phyloP scores from a whole-genome alignment of 92 coral and sea anemone species.

The Hydrozoanthus gracilis region DNA sequence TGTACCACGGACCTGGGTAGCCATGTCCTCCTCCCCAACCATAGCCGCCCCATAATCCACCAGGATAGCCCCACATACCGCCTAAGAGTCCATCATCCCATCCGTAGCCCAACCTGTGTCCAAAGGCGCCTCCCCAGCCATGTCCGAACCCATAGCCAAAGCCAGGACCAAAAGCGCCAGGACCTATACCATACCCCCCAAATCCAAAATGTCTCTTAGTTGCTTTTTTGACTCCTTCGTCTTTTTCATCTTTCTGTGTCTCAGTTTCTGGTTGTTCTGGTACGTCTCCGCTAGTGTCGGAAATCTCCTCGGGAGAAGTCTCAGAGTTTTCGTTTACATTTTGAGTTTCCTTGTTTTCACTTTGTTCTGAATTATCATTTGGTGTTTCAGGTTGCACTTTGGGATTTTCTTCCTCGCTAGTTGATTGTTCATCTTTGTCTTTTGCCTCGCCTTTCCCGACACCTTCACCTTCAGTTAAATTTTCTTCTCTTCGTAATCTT shows the following conservation, averaged over 20 bases:
- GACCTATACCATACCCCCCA: slow-evolving; percentile 10
- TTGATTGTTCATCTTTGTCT: slow-evolving; percentile 29
- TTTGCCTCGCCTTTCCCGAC: slow-evolving; percentile 25
- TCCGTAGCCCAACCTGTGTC: slow-evolving; percentile 50
- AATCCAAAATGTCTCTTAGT: slow-evolving; percentile 57
- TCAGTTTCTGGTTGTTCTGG: slow-evolving; percentile 53
- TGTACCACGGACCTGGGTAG: slow-evolving; percentile 52
- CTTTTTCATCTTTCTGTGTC: slow-evolving; percentile 25
- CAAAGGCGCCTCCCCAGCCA: slow-evolving; percentile 21
- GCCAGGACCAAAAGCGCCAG: slow-evolving; percentile 72
- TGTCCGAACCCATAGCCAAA: slow-evolving; percentile 68
- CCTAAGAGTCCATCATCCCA: slow-evolving; percentile 61
- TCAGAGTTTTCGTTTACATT: slow-evolving; percentile 29
- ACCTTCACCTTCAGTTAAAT: slow-evolving; percentile 36
- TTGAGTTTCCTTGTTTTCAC: slow-evolving; percentile 31
- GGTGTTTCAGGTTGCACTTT: slow-evolving; percentile 1
- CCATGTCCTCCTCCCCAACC: slow-evolving; percentile 68
- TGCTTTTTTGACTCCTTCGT: slow-evolving; percentile 36
- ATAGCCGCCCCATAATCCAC: slow-evolving; percentile 48
- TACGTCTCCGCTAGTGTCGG: slow-evolving; percentile 58
- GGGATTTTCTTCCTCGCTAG: neutral
- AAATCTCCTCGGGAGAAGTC: slow-evolving; percentile 52
- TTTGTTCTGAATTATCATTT: slow-evolving; percentile 18
- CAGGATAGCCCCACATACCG: slow-evolving; percentile 49
- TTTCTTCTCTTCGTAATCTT: slow-evolving; percentile 30